Evolutionary conservation across 2,888 invertebrate genomes (phyloP).

Genomic region (Phytoseiulus persimilis): DNA sequence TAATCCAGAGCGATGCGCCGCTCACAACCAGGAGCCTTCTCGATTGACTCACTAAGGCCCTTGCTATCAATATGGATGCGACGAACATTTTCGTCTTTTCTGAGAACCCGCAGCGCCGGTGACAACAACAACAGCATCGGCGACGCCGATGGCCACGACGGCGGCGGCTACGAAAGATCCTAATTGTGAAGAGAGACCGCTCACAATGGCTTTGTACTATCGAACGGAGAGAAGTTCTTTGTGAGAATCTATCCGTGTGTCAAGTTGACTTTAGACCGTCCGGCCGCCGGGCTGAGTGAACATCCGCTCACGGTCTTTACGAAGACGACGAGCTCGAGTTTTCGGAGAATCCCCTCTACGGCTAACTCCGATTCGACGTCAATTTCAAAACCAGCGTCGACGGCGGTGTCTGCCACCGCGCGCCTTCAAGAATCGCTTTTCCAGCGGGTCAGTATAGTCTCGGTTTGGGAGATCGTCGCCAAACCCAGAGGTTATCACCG

Average conservation of each 20-base stretch:
- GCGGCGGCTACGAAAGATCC: not conserved
- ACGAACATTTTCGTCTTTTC: not conserved
- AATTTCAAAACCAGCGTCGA: not conserved
- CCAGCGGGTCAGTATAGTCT: no score
- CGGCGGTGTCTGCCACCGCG: no score
- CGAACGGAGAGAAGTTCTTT: not conserved
- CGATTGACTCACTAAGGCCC: not conserved
- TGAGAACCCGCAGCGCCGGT: not conserved
- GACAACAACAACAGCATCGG: not conserved
- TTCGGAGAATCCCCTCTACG: not conserved
- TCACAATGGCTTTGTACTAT: not conserved
- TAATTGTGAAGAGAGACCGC: conserved; percentile 5
- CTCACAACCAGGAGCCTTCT: not conserved
- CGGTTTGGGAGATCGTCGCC: no score
- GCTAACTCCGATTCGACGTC: not conserved
- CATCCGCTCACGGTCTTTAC: not conserved
- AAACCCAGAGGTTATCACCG: no score
- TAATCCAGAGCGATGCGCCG: not conserved
- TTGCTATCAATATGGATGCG: not conserved
- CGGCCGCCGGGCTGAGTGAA: not conserved
- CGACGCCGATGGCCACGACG: not conserved
- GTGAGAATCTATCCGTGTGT: not conserved
- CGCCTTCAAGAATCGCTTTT: no score
- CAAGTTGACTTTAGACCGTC: not conserved
- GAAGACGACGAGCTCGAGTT: not conserved